Evolutionary conservation across 2,113 vertebrate genomes (phyloP).

Genomic region (human): DNA sequence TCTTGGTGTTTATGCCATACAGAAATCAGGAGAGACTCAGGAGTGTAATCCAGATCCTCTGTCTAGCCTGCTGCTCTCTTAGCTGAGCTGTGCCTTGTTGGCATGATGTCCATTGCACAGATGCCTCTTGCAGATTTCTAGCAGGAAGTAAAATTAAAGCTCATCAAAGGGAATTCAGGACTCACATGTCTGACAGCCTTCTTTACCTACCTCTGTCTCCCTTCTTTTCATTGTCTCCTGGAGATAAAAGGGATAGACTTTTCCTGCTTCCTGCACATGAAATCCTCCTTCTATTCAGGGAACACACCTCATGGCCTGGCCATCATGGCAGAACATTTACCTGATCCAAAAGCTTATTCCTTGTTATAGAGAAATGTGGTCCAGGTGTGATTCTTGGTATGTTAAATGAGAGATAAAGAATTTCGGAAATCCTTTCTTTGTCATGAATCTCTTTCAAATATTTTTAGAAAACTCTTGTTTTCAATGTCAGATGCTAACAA

Average conservation of each 20-base stretch:
- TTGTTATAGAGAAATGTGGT: not conserved
- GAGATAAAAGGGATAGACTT: not conserved
- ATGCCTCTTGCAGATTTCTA: not conserved
- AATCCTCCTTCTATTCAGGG: not conserved
- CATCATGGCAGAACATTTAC: not conserved
- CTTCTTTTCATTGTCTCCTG: not conserved
- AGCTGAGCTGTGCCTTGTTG: not conserved
- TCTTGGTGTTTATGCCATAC: not conserved
- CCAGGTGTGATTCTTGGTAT: not conserved
- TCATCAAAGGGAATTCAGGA: not conserved
- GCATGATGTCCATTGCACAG: too few relatives aligned
- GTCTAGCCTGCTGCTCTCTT: not conserved
- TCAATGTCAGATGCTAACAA: not conserved
- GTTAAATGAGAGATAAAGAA: not conserved
- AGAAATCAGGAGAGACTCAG: not conserved
- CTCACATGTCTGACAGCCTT: not conserved
- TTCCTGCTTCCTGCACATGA: not conserved
- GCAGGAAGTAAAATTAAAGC: not conserved
- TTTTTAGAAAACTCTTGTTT: conserved; percentile 21
- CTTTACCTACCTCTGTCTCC: not conserved
- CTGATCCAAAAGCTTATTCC: not conserved
- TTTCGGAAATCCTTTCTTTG: not conserved
- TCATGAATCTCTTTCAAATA: not conserved
- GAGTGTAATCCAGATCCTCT: not conserved
- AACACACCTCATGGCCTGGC: not conserved